Percentiles rank a stretch among this genome's conserved stretches.
Evolutionary conservation across 2,888 invertebrate species (phyloP).

Genomic region (Sinelater perroti): DNA sequence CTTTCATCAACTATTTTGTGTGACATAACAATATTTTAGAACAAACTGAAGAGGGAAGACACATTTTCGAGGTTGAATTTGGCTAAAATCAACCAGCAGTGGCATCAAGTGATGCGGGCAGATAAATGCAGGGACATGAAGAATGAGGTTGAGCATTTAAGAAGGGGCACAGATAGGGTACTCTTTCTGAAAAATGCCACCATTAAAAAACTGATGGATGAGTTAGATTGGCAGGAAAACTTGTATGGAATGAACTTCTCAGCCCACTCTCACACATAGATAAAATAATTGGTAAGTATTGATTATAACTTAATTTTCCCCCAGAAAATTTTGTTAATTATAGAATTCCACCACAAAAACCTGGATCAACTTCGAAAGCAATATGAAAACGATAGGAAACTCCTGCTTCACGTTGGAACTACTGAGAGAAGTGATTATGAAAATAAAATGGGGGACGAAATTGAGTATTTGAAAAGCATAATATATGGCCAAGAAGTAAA

Average conservation of each 20-base stretch:
- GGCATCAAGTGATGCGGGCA: conserved; percentile 79
- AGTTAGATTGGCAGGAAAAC: conserved; percentile 75
- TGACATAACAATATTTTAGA: conserved; percentile 64
- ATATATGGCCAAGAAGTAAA: conserved; percentile 53
- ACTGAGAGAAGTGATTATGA: conserved; percentile 64
- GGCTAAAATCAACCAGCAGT: conserved; percentile 86
- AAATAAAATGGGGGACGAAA: conserved; percentile 58
- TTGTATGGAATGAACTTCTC: conserved; percentile 78
- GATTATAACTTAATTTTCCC: not conserved
- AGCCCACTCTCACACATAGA: conserved; percentile 75
- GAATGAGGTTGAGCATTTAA: conserved; percentile 62
- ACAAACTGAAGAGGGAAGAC: conserved; percentile 84
- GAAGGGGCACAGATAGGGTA: conserved; percentile 69
- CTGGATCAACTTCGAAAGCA: conserved; percentile 59
- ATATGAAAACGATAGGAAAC: conserved; percentile 65
- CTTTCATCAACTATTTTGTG: not conserved
- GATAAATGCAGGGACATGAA: conserved; percentile 74
- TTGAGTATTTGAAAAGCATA: conserved; percentile 58
- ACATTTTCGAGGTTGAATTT: conserved; percentile 79
- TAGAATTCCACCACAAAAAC: conserved; percentile 63
- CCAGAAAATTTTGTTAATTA: not conserved
- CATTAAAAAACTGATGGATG: conserved; percentile 69
- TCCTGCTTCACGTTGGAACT: conserved; percentile 63
- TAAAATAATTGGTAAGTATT: conserved; percentile 69
- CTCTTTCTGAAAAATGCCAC: conserved; percentile 74